phyloP scores from a whole-genome alignment of 1,140 invertebrate genomes.

The Cyphomyrmex costatus region DNA sequence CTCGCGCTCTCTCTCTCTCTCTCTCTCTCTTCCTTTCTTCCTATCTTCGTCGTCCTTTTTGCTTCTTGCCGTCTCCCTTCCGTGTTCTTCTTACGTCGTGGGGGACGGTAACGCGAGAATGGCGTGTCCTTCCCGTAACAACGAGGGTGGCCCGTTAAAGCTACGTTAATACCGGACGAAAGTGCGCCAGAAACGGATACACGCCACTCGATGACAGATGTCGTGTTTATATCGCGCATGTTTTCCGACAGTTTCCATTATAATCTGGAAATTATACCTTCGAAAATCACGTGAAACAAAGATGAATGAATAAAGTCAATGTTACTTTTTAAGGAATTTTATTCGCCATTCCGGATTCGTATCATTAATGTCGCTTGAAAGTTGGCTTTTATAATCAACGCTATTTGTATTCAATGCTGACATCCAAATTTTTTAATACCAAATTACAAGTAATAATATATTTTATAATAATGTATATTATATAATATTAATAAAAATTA shows the following conservation, averaged over 20 bases:
- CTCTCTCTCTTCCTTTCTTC: not conserved
- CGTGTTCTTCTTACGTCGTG: slow-evolving; percentile 43
- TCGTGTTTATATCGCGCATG: slow-evolving; percentile 38
- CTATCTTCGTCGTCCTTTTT: slow-evolving; percentile 36
- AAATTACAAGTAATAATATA: not conserved
- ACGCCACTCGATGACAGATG: slow-evolving; percentile 48
- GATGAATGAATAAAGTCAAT: not conserved
- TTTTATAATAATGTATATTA: not conserved
- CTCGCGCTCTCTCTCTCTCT: not conserved
- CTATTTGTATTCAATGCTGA: not conserved
- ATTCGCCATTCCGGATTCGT: not conserved
- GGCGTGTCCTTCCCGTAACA: slow-evolving; percentile 63
- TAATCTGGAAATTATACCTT: not conserved
- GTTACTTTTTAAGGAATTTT: not conserved
- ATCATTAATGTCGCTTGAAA: not conserved
- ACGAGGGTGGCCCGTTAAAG: slow-evolving; percentile 70
- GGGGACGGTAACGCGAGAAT: slow-evolving; percentile 68
- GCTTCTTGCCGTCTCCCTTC: slow-evolving; percentile 28
- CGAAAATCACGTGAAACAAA: not conserved
- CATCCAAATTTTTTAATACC: not conserved
- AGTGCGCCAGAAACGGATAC: slow-evolving; percentile 48
- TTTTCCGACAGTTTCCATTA: slow-evolving; percentile 41
- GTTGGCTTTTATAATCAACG: not conserved
- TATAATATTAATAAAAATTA: not conserved
- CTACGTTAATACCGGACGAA: slow-evolving; percentile 57